These are phyloP conservation scores for Drosophila orena DNA, from an alignment of 1,140 invertebrate species.

Conservation along the genomic window DNA sequence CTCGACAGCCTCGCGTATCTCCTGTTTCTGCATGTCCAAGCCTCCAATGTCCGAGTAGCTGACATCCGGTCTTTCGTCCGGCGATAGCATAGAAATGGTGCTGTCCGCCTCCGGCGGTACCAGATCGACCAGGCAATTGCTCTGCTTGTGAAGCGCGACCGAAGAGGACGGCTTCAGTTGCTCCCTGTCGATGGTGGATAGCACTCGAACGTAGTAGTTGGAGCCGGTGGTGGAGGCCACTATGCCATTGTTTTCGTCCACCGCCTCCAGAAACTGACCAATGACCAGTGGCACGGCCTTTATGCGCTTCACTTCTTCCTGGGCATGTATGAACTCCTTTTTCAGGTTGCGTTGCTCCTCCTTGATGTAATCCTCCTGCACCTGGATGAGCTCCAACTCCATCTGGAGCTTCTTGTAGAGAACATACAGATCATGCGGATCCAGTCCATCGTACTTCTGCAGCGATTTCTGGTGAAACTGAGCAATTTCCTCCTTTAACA, in stretches of 20 bases:
- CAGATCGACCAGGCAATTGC: conserved; percentile 98
- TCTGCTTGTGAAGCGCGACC: conserved; percentile 98
- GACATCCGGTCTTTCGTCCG: conserved; percentile 99
- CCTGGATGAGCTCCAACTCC: conserved; percentile 80
- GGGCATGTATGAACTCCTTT: conserved; percentile 98
- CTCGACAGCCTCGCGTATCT: conserved; percentile 99
- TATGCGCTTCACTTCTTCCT: conserved; percentile 98
- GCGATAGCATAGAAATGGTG: conserved; percentile 96
- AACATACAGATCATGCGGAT: conserved; percentile 95
- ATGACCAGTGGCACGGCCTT: conserved; percentile 98
- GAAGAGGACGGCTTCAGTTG: conserved; percentile 97
- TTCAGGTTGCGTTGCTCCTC: conserved; percentile 99
- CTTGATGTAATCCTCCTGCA: conserved; percentile 99
- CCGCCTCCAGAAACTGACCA: conserved; percentile 98
- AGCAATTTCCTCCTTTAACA: conserved; percentile 20
- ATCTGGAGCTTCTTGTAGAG: conserved; percentile 90
- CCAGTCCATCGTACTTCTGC: conserved; percentile 89
- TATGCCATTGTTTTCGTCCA: conserved; percentile 99
- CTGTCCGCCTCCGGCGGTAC: conserved; percentile 98
- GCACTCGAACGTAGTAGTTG: conserved; percentile 98
- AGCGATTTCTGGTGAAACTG: conserved; percentile 29
- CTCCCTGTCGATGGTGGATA: conserved; percentile 97
- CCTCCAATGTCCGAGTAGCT: conserved; percentile 99
- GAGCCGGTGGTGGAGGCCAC: conserved; percentile 93
- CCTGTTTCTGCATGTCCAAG: conserved; percentile 99